Percentiles rank a stretch among this genome's conserved stretches.
Conservation (phyloP, 2,797 vertebrate genomes). For the Gambusia yucatana region DNA sequence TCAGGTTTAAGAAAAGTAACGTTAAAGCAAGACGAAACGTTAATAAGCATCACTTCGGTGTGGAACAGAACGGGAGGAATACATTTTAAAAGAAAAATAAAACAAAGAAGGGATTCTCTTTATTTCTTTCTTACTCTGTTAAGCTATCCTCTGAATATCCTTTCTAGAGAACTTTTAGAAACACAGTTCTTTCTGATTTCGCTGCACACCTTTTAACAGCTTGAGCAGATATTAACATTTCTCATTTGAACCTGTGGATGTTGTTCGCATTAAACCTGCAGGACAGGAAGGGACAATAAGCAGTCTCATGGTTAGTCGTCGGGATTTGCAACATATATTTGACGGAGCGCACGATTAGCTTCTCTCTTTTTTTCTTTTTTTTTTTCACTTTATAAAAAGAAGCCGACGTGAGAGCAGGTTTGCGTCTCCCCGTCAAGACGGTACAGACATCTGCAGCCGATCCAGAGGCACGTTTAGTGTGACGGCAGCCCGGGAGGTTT, state of each 20-base stretch:
- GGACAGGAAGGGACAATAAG: conserved; percentile 22
- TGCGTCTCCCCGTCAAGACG: conserved; percentile 4
- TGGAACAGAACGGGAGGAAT: conserved; percentile 9
- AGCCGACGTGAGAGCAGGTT: not conserved
- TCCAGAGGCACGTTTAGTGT: conserved; percentile 4
- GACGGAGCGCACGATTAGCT: conserved; percentile 10
- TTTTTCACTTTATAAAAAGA: not conserved
- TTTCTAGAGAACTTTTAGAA: conserved; percentile 1
- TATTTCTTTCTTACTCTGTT: not conserved
- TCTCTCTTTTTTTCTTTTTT: not conserved
- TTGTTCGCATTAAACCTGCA: conserved; percentile 1
- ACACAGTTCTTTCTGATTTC: conserved; percentile 15
- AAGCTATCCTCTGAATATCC: not conserved
- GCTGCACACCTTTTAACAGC: conserved; percentile 7
- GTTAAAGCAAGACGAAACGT: conserved; percentile 22
- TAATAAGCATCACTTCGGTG: conserved; percentile 11
- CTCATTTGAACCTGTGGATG: not conserved
- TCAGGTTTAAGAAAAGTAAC: not conserved
- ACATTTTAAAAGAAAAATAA: not conserved
- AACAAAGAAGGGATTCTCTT: not conserved
- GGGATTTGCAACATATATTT: conserved; percentile 3
- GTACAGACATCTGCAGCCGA: conserved; percentile 20
- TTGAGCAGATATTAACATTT: conserved; percentile 22
- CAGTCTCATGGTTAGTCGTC: conserved; percentile 13
- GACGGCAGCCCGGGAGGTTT: conserved; percentile 19